Evolutionary conservation across 2,888 invertebrate genomes (phyloP).

Genomic region (Volucella zonaria): DNA sequence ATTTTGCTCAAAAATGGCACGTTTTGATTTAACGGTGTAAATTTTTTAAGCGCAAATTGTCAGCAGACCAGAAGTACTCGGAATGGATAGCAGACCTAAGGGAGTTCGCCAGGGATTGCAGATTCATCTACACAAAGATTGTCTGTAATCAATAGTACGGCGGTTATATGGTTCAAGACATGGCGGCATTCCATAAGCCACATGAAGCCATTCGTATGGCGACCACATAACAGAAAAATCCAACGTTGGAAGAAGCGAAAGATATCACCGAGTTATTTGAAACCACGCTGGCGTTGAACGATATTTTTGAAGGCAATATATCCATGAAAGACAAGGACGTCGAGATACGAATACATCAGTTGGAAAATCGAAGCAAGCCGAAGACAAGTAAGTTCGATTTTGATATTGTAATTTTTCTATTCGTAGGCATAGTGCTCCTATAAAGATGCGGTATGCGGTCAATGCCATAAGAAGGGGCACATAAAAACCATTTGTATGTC

Average conservation of each 20-base stretch:
- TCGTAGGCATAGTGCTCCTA: constrained; percentile 5
- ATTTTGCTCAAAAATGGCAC: constrained; percentile 14
- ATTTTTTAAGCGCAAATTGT: constrained; percentile 15
- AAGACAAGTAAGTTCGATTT: constrained; percentile 1
- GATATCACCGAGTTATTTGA: constrained; percentile 7
- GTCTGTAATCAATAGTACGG: constrained; percentile 47
- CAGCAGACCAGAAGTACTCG: constrained; percentile 10
- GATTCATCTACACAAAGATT: neutral
- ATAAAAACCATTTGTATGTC: constrained; percentile 31
- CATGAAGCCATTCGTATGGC: constrained; percentile 53
- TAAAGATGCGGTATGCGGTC: neutral
- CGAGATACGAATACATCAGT: neutral
- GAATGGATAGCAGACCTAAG: constrained; percentile 15
- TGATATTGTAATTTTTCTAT: constrained; percentile 1
- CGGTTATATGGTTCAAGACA: constrained; percentile 57
- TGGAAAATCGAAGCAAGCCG: neutral
- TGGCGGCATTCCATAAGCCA: constrained; percentile 57
- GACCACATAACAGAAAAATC: constrained; percentile 44
- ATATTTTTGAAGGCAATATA: constrained; percentile 5
- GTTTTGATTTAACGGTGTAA: constrained; percentile 12
- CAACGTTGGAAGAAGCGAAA: constrained; percentile 45
- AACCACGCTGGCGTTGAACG: neutral
- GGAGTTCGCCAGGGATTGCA: neutral
- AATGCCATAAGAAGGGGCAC: constrained; percentile 27
- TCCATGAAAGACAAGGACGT: constrained; percentile 5